These are phyloP conservation scores for Melanaphis sacchari DNA, from an alignment of 1,140 invertebrate species.

Conservation along the genomic window DNA sequence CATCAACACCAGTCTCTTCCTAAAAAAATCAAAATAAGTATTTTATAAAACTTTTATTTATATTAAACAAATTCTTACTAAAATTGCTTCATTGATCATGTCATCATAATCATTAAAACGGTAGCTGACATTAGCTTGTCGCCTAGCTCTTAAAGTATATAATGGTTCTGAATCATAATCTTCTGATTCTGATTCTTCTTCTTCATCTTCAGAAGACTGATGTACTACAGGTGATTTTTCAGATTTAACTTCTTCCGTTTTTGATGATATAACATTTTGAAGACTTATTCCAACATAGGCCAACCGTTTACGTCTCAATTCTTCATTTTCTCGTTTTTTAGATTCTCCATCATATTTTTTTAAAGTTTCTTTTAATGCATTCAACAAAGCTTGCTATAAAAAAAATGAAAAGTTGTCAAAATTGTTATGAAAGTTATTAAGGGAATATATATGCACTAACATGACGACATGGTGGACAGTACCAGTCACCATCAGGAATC, in stretches of 20 bases:
- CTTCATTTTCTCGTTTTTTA: constrained; percentile 71
- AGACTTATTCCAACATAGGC: constrained; percentile 80
- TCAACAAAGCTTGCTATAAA: constrained; percentile 70
- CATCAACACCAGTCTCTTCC: constrained; percentile 48
- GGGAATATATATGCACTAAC: constrained; percentile 64
- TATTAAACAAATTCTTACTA: constrained; percentile 64
- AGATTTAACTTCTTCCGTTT: constrained; percentile 37
- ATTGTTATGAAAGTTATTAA: constrained; percentile 25
- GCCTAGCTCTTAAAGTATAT: constrained; percentile 79
- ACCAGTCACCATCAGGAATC: constrained; percentile 97
- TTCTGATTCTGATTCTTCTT: constrained; percentile 61
- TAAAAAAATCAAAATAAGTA: background rate
- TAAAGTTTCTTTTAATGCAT: constrained; percentile 70
- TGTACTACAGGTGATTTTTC: constrained; percentile 60
- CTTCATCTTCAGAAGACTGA: constrained; percentile 62
- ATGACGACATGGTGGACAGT: constrained; percentile 94
- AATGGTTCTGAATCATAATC: constrained; percentile 70
- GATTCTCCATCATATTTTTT: constrained; percentile 65
- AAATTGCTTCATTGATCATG: constrained; percentile 88
- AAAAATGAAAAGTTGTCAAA: background rate
- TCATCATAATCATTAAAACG: constrained; percentile 92
- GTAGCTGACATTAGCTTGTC: constrained; percentile 80
- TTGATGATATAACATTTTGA: constrained; percentile 72
- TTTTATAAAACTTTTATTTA: background rate
- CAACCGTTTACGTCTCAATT: constrained; percentile 74